Base-by-base conservation (phyloP, 2,888 invertebrate species). In the Resseliella maxima region DNA sequence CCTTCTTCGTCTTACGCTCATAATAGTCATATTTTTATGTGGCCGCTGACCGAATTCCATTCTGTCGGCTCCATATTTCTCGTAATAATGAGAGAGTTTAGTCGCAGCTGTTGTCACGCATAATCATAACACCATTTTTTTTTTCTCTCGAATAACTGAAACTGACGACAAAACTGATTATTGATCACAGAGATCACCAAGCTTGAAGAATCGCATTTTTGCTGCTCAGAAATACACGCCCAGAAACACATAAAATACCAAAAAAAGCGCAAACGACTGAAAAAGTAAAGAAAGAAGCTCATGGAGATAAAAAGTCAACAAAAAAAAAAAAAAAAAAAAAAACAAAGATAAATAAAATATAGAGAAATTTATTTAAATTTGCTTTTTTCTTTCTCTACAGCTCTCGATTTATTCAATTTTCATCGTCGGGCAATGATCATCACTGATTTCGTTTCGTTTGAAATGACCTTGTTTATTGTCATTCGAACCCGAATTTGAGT, bases 151-250 rank as follows among this genome's bases (percentile, higher is more conserved):
- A 72, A 31, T n/a, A n/a, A 35, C 27, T 72, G 72, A 15, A 50
- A 50, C 46, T 12, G 24, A 59, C 59, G 15, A 12, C 27, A 6
- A n/a, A 59, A 31, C 31, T 15, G 31, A 72, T 72, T 31, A 72
- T 72, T 72, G 72, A 72, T 72, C 72, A 72, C 59, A 41, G 12
- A 72, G 12, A n/a, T n/a, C n/a, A n/a, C n/a, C n/a, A n/a, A n/a
- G n/a, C n/a, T n/a, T n/a, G n/a, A n/a, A 72, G 72, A 72, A 72
- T 72, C 72, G 72, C 72, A 72, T 72, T 72, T 72, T 72, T 35
- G 31, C 31, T 72, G 31, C 72, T 18, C 59, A 59, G n/a, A 59
- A 59, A 72, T 72, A 72, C 72, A 72, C 72, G 72, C 31, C 72
- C 72, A 72, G 31, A 72, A 72, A 27, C 72, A 12, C 72, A 59